Conservation (phyloP, 2,888 invertebrate genomes). For the Ochropleura plecta region DNA sequence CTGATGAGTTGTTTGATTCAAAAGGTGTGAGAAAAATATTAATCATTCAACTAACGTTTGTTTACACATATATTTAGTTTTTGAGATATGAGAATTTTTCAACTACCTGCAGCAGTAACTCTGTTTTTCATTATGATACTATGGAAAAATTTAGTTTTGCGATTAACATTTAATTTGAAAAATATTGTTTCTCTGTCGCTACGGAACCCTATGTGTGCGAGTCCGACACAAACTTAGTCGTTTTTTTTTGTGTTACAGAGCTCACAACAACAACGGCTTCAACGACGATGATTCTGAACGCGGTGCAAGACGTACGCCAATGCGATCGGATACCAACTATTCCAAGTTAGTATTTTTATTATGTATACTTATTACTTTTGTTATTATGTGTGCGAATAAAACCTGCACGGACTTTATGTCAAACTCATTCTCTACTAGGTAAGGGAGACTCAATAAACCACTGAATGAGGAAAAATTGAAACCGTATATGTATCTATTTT, state of each 20-base stretch:
- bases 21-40: too few species aligned
- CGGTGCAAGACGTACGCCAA: slow-evolving; percentile 61
- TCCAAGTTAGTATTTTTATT: slow-evolving; percentile 67
- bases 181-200: too few species aligned
- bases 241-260: slow-evolving; percentile 40
- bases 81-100: too few species aligned
- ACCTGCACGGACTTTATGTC: neutral
- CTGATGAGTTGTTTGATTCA: too few species aligned
- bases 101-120: too few species aligned
- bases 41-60: too few species aligned
- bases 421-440: neutral
- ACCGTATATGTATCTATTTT: neutral
- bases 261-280: slow-evolving; percentile 72
- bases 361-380: neutral
- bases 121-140: too few species aligned
- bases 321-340: slow-evolving; percentile 65
- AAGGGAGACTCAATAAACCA: neutral
- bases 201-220: too few species aligned
- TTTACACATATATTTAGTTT: too few species aligned
- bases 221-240: too few species aligned
- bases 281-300: slow-evolving; percentile 70
- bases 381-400: neutral
- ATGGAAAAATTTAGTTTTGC: too few species aligned
- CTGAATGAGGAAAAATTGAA: neutral
- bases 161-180: too few species aligned